phyloP scores from a whole-genome alignment of 2,888 invertebrate species.

The Ernsta delagoae region DNA sequence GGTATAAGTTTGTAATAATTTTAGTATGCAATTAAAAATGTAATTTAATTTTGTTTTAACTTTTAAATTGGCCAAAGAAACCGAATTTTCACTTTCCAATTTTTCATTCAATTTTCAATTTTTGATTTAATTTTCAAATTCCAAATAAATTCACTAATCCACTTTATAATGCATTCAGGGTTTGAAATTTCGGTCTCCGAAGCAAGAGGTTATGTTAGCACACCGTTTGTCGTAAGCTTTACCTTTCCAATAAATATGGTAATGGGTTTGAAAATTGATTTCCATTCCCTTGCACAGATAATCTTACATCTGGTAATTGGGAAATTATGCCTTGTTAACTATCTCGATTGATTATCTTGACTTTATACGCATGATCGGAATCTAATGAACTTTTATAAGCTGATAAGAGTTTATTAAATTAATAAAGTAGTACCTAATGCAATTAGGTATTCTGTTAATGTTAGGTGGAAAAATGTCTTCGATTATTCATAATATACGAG shows the following conservation, averaged over 20 bases:
- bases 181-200: background rate
- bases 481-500: too few relatives aligned
- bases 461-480: too few relatives aligned
- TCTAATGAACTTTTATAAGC: background rate
- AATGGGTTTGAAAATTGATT: background rate
- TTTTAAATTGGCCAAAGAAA: too few relatives aligned
- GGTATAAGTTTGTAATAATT: too few relatives aligned
- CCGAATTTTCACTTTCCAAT: too few relatives aligned
- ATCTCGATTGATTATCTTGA: constrained; percentile 1
- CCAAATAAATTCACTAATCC: too few relatives aligned
- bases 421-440: too few relatives aligned
- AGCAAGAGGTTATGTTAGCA: background rate
- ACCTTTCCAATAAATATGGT: constrained; percentile 7
- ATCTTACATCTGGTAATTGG: constrained; percentile 4
- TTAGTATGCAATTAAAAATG: too few relatives aligned
- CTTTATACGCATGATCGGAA: background rate
- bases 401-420: background rate
- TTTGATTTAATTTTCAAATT: too few relatives aligned
- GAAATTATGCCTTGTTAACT: constrained; percentile 8
- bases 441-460: too few relatives aligned
- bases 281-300: background rate
- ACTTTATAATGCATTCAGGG: background rate
- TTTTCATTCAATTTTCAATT: too few relatives aligned
- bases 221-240: background rate
- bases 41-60: too few relatives aligned